Conservation (phyloP, 2,113 vertebrate genomes). For the Phylloscopus trochilus region DNA sequence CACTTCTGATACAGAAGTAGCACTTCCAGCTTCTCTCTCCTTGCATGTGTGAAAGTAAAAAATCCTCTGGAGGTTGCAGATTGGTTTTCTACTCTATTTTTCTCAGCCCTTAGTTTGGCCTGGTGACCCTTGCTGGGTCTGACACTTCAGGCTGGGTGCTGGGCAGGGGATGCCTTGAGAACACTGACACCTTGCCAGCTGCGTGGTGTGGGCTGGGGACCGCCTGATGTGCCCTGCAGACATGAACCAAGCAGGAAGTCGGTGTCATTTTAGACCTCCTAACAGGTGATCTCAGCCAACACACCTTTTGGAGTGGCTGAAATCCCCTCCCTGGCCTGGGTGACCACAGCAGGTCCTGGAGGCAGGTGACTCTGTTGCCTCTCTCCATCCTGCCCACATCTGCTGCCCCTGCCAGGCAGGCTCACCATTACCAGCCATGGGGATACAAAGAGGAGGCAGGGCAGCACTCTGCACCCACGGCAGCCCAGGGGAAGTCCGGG, state of each 20-base stretch:
- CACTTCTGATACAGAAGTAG: background rate
- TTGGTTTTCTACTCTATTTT: background rate
- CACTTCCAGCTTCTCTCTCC: background rate
- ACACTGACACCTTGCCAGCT: background rate
- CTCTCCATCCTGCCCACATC: background rate
- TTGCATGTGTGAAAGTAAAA: background rate
- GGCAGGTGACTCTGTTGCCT: background rate
- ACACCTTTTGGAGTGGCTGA: background rate
- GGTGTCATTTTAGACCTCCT: background rate
- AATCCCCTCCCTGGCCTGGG: background rate
- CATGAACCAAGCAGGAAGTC: accelerated
- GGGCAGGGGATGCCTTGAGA: background rate
- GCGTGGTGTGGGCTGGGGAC: accelerated
- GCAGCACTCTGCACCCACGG: accelerated
- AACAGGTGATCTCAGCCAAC: too few relatives aligned
- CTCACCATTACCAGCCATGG: background rate
- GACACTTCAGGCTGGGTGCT: background rate
- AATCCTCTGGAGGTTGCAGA: background rate
- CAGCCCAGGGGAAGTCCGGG: background rate
- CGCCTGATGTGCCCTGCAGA: accelerated
- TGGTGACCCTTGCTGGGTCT: background rate
- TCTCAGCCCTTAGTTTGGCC: background rate
- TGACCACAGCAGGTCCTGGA: background rate
- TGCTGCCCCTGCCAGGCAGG: background rate
- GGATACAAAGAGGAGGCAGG: background rate